Base-by-base conservation (phyloP, 2,888 invertebrate species). In the Ctenicera cuprea region DNA sequence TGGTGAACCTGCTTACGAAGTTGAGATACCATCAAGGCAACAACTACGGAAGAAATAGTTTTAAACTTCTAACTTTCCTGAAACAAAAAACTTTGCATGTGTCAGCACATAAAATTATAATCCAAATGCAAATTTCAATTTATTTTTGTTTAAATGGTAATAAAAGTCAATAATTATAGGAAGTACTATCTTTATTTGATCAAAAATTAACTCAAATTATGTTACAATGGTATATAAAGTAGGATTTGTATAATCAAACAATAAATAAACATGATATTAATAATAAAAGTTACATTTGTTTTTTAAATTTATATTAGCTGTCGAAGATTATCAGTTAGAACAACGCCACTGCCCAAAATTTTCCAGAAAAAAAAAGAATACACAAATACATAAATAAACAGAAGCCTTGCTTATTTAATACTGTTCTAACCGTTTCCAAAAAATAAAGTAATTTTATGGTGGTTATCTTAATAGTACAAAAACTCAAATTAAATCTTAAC, bases 1-100 rank as follows among this genome's bases (percentile, higher is more conserved):
- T 1, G 84, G 82, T 0, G 81, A 85, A 63, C 86, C 70, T 11
- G 22, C 84, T 18, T 83, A 81, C 48, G 71, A 71, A 64, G 57
- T 71, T 14, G 64, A 52, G 5, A 71, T 71, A 20, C 71, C 71
- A 20, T 18, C 57, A n/a, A 52, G 52, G 14, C 54, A 64, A 0
- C 26, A 71, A 20, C 22, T 71, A 9, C 20, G 22, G 9, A 64
- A 38, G 33, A 66, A 38, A 66, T n/a, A 7, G 12, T 5, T 26
- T 16, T 3, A 26, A 26, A 26, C 26, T n/a, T n/a, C n/a, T n/a
- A 37, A 57, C 16, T 30, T 22, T 57, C 26, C 52, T 22, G 26
- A 52, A 3, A 22, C 22, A 18, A 11, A 26, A 52, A 11, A 52
- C 8, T 12, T 12, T 45, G 1, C 3, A 45, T 45, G n/a, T n/a